A percentile compares a stretch with the other conserved stretches of the same genome.
Evolutionary conservation across 2,888 invertebrate species (phyloP).

Genomic region (Chaetoderma sp.): DNA sequence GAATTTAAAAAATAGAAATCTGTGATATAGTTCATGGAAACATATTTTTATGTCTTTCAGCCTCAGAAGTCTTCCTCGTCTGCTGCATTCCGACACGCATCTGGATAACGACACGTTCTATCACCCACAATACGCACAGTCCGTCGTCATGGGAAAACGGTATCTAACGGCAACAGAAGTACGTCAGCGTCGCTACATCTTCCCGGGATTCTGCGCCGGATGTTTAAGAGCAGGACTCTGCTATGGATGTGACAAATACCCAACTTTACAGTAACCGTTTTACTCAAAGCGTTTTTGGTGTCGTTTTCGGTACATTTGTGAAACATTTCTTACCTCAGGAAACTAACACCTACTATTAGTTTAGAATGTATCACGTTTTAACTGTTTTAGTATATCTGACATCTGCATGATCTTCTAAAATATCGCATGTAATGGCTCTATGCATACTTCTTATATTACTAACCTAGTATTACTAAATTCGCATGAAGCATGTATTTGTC

Average conservation of each 20-base stretch:
- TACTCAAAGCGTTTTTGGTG: too few species aligned
- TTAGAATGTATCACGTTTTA: too few species aligned
- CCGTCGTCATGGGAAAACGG: constrained; percentile 44
- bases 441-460: too few species aligned
- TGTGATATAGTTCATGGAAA: not conserved
- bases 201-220: constrained; percentile 58
- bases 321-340: too few species aligned
- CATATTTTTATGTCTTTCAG: constrained; percentile 30
- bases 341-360: too few species aligned
- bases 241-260: constrained; percentile 59
- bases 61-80: constrained; percentile 45
- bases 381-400: too few species aligned
- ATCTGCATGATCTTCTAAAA: too few species aligned
- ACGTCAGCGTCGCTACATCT: constrained; percentile 43
- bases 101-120: constrained; percentile 21
- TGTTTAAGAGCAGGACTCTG: constrained; percentile 54
- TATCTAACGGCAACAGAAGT: constrained; percentile 44
- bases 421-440: too few species aligned
- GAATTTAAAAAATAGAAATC: too few species aligned
- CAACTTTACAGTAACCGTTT: constrained; percentile 59
- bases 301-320: too few species aligned
- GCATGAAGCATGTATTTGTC: too few species aligned
- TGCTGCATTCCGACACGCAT: constrained; percentile 46
- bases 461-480: too few species aligned
- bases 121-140: not conserved